Evolutionary conservation across 2,888 invertebrate species (phyloP), one percentile per base, ranked within the genome.

Genomic region (Aphrophora alni): DNA sequence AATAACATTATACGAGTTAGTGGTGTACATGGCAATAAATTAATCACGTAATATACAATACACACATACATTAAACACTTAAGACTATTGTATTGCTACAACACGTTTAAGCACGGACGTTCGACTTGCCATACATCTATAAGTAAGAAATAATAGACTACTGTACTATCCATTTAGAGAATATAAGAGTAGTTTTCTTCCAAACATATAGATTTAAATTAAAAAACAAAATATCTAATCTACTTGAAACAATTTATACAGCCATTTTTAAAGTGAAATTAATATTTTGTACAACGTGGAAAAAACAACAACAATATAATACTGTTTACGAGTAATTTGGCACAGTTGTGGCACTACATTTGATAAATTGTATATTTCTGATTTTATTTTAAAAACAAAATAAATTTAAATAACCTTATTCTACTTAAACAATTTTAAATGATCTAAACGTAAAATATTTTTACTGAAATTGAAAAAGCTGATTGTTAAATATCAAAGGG

Each of bases 1-100:
- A 83, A 79, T 82, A 82, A 82, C 82, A 80, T 82, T 80, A 83
- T 78, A 82, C 78, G 76, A 82, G 80, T 82, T 83, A 82, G 79
- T 79, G 44, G 59, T 59, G 59, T 59, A 21, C 59, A 12, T 59
- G 59, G 71, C 72, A 78, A 78, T 78, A 78, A 79, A 79, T 74
- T 74, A 79, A 79, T 44, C 74, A 79, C 78, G 74, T 79, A 79
- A 79, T 79, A 68, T 79, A 79, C 78, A 79, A 33, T 74, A 79
- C 78, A 79, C 78, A 74, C 74, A 79, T 44, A 79, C 78, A 79
- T 26, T 38, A 72, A 78, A 72, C 71, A 68, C 73, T 74, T 38
- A 28, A 59, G 33, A 68, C 51, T 38, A 68, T 74, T 68, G 74
- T 79, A 79, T 79, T 79, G 78, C 78, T 79, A 79, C 33, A 74